Base-by-base conservation (phyloP, 2,113 vertebrate species). In the Equus przewalskii region DNA sequence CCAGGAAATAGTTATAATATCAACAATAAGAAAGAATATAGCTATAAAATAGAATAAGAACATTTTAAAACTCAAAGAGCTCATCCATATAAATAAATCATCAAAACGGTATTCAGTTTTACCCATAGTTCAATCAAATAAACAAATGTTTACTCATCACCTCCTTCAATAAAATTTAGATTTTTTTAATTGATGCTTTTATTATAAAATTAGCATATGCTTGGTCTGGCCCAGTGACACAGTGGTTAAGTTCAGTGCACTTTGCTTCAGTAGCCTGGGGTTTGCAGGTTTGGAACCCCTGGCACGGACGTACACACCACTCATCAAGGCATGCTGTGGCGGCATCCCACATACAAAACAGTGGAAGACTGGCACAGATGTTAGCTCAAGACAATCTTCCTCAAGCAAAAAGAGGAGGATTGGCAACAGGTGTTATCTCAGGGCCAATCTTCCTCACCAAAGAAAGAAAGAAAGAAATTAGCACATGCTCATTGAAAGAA, bases 61-160 rank as follows among this genome's bases (percentile, higher is more conserved):
- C 56, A 79, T 18, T 26, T 72, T 69, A 88, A 70, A 96, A 46
- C 24, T 62, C 30, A 13, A 89, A 89, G 81, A 92, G 84, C 80
- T 82, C n/a, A 56, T 76, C 41, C 24, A 69, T 19, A 14, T 73
- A 65, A 75, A 46, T 58, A 90, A 67, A 54, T 36, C 28, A 78
- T 87, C 60, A 86, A 12, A 54, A 13, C 51, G 36, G 36, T 54
- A 54, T 54, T 54, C 18, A 13, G 13, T 94, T 93, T 89, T 90
- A 72, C 15, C 46, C 36, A 89, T 2, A 49, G 18, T 44, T 56
- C 22, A 83, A 30, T 44, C 54, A 80, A 84, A 81, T 46, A 33
- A 36, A 62, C 44, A 85, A 54, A 24, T 81, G 73, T n/a, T 58
- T 93, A 60, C 54, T 87, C 26, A n/a, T 65, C 28, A 21, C 26